phyloP scores from a whole-genome alignment of 1,140 invertebrate genomes.

The Ostrea edulis region DNA sequence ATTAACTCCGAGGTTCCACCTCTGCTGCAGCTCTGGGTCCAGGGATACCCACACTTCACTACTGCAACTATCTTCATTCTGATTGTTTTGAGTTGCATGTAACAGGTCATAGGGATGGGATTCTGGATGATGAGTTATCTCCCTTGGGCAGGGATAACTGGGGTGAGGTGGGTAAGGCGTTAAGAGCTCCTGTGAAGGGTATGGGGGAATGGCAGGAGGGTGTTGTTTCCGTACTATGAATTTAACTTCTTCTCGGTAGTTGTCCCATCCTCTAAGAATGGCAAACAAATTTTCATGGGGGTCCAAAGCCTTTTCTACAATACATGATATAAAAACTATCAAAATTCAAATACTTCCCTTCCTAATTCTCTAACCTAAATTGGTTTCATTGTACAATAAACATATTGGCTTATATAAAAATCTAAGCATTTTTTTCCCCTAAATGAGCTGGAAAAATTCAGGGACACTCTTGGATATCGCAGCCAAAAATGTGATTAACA shows the following conservation, averaged over 20 bases:
- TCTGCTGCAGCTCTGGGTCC: background rate
- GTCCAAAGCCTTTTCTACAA: conserved; percentile 22
- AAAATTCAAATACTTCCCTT: background rate
- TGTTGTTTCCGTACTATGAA: background rate
- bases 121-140: background rate
- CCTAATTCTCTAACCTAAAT: background rate
- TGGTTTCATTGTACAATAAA: background rate
- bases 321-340: background rate
- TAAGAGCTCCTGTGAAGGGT: background rate
- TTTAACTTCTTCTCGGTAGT: conserved; percentile 19
- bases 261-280: conserved; percentile 15
- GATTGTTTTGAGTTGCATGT: background rate
- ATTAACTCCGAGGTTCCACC: conserved; percentile 11
- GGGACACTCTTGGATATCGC: background rate
- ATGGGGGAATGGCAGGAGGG: background rate
- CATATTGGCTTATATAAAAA: background rate
- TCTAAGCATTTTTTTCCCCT: background rate
- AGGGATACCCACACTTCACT: background rate
- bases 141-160: background rate
- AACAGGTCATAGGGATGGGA: background rate
- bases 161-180: background rate
- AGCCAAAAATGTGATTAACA: background rate
- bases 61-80: background rate
- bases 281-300: conserved; percentile 23
- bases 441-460: background rate